Base-by-base conservation (phyloP, 2,888 invertebrate species). In the Hemaris fuciformis region DNA sequence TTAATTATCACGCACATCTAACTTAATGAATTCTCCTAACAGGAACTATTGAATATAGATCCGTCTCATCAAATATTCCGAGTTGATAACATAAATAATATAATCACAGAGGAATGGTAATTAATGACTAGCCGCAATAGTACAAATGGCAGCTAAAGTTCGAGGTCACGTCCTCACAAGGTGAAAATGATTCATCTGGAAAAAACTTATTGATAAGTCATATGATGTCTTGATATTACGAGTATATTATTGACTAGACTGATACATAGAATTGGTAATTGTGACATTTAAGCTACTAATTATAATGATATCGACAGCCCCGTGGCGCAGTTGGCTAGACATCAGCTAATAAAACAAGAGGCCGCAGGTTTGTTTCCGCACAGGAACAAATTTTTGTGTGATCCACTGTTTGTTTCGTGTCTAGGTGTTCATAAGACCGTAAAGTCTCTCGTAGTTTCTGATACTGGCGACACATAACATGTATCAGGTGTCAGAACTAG, bases 11-110 rank as follows among this genome's bases (percentile, higher is more conserved):
- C 34, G 4, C 34, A 13, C 34, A 13, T 34, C n/a, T n/a, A n/a
- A n/a, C n/a, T 45, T 63, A 70, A 43, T 62, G 61, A 7, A 22
- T 34, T 53, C 41, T 41, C 42, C 4, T 10, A 48, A 42, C 10
- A 10, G 18, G 4, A 31, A 27, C 27, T 53, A 53, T 18, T 53
- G 53, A 4, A 23, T 46, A n/a, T 10, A 31, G 31, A 53, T 53
- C 31, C 31, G 31, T 18, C 53, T 53, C 46, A 25, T 46, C 46
- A 46, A 3, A n/a, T 3, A 38, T 23, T n/a, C 46, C 6, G 53
- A 53, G 31, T 3, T 31, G 18, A 53, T 27, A 18, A 31, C 10
- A 48, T 53, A 53, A 53, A 53, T 53, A 31, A 27, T 18, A 38
- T 53, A 42, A 53, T 56, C n/a, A n/a, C n/a, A n/a, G 6, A n/a